A percentile compares a stretch with the other conserved stretches of the same genome.
Evolutionary conservation across 2,888 invertebrate genomes (phyloP).

Genomic region (Litoditis marina): DNA sequence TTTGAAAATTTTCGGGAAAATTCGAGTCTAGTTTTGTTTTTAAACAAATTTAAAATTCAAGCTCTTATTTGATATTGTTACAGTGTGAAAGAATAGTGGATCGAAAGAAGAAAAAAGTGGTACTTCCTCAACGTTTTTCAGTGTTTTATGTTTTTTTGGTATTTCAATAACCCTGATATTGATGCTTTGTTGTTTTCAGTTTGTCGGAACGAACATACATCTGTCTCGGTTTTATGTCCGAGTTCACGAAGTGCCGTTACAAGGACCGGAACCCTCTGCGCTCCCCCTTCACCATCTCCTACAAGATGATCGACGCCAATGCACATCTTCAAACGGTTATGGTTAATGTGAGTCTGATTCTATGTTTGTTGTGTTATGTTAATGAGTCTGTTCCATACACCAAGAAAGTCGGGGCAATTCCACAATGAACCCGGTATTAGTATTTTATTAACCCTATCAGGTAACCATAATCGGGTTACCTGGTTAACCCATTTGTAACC

Average conservation of each 20-base stretch:
- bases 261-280: conserved; percentile 75
- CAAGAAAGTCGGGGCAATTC: no score
- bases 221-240: conserved; percentile 79
- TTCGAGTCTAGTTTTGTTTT: no score
- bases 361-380: neutral
- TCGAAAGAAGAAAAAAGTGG: neutral
- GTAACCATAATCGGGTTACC: no score
- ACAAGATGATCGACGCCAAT: conserved; percentile 67
- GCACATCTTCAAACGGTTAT: conserved; percentile 61
- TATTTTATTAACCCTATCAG: no score
- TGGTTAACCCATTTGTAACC: no score
- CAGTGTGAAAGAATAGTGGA: no score
- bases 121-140: neutral
- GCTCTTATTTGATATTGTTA: no score
- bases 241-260: conserved; percentile 84
- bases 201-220: conserved; percentile 72
- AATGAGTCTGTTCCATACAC: no score
- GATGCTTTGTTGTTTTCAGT: conserved; percentile 23
- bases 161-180: neutral
- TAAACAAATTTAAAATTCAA: no score
- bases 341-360: conserved; percentile 14
- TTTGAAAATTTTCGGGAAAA: no score
- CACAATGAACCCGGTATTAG: no score
- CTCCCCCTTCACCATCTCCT: conserved; percentile 72
- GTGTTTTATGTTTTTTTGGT: neutral